Evolutionary conservation across 2,797 vertebrate species (phyloP).

Genomic region (Agapornis canus): DNA sequence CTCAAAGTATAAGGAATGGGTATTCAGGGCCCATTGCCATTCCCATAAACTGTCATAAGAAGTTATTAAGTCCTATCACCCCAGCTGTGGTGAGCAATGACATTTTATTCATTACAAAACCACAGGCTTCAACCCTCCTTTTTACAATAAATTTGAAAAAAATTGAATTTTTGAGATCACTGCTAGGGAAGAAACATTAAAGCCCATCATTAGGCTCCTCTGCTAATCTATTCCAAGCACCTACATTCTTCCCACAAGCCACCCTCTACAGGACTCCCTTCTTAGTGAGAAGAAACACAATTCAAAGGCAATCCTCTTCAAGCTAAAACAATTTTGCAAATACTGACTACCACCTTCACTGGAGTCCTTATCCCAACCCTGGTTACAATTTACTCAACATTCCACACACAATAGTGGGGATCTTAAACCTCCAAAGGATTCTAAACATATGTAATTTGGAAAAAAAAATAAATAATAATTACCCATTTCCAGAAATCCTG

Average conservation of each 20-base stretch:
- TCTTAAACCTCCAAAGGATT: not conserved
- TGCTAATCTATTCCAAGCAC: not conserved
- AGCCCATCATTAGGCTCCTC: not conserved
- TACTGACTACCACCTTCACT: not conserved
- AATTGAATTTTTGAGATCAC: not conserved
- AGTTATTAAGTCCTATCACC: not conserved
- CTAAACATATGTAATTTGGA: not conserved
- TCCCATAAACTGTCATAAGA: not conserved
- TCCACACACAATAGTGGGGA: not conserved
- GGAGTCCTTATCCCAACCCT: not conserved
- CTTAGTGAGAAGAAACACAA: not conserved
- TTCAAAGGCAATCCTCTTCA: not conserved
- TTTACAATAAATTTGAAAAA: not conserved
- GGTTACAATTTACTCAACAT: not conserved
- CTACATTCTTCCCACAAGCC: not conserved
- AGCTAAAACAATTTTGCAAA: not conserved
- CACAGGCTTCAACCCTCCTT: rapidly evolving
- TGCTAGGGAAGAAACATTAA: not conserved
- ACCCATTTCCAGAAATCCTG: not conserved
- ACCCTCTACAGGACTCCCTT: not conserved
- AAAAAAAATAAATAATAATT: not conserved
- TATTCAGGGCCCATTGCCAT: not conserved
- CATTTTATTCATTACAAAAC: not conserved
- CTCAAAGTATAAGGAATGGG: not conserved
- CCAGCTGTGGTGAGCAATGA: not conserved